Conservation (phyloP, 2,113 vertebrate species). For the Ondatra zibethicus region DNA sequence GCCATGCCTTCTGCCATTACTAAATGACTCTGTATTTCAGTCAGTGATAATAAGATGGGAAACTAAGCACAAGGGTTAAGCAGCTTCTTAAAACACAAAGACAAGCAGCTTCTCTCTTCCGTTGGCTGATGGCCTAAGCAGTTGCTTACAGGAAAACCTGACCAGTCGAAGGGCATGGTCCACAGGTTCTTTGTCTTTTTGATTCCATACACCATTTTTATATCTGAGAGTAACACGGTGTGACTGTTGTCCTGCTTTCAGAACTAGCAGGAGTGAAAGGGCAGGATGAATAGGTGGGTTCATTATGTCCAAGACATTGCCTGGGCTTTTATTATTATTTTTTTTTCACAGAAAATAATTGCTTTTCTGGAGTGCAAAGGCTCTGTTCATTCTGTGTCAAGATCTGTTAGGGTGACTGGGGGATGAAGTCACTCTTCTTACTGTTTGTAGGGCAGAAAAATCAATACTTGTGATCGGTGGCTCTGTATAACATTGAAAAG, state of each 20-base stretch:
- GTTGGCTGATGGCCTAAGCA: background rate
- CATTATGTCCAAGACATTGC: constrained; percentile 79
- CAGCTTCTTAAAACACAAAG: background rate
- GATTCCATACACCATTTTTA: background rate
- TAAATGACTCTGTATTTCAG: background rate
- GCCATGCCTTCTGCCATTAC: background rate
- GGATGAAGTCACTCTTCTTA: constrained; percentile 73
- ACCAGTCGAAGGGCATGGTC: constrained; percentile 44
- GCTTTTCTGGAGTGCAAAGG: constrained; percentile 83
- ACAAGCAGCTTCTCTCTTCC: constrained; percentile 29
- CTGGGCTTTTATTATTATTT: background rate
- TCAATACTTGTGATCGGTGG: constrained; percentile 78
- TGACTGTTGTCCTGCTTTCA: constrained; percentile 70
- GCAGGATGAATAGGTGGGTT: constrained; percentile 80
- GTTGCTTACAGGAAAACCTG: constrained; percentile 26
- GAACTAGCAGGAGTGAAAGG: constrained; percentile 74
- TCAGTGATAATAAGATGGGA: background rate
- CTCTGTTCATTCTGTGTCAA: constrained; percentile 85
- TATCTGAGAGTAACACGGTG: constrained; percentile 14
- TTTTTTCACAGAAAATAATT: constrained; percentile 76
- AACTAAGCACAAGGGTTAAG: background rate
- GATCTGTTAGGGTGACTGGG: constrained; percentile 84
- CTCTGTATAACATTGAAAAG: constrained; percentile 82
- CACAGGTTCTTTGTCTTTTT: constrained; percentile 46
- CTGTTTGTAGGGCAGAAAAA: constrained; percentile 81